These are phyloP conservation scores for Chionodraco myersi DNA, from an alignment of 2,113 vertebrate species.

Conservation along the genomic window DNA sequence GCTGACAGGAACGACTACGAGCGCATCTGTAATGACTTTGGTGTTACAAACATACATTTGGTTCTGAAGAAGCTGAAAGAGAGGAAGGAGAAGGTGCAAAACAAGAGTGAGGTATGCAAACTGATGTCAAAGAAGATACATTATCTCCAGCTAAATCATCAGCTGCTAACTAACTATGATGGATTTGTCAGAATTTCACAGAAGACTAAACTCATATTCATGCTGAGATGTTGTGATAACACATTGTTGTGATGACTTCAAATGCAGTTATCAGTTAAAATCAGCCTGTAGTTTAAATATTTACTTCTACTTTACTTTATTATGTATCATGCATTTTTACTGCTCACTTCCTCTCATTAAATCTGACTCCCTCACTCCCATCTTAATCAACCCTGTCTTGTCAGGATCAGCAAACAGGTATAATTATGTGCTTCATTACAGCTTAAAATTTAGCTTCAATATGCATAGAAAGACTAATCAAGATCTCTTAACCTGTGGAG, in stretches of 20 bases:
- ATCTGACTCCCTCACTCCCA: neutral
- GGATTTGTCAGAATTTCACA: neutral
- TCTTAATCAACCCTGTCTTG: neutral
- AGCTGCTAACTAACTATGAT: neutral
- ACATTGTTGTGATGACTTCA: neutral
- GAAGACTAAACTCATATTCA: neutral
- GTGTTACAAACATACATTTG: constrained; percentile 85
- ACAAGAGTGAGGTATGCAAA: constrained; percentile 80
- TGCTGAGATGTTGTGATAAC: neutral
- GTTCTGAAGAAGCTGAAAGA: constrained; percentile 86
- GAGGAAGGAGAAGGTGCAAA: constrained; percentile 75
- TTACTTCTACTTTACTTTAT: neutral
- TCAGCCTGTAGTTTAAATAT: neutral
- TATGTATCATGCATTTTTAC: neutral
- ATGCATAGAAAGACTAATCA: neutral
- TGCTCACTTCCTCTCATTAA: neutral
- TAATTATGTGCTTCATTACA: neutral
- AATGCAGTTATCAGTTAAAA: neutral
- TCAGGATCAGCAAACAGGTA: neutral
- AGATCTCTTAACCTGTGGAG: neutral
- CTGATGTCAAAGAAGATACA: neutral
- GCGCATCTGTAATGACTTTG: constrained; percentile 86
- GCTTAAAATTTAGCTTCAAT: constrained; percentile 2
- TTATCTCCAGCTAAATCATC: neutral
- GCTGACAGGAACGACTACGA: constrained; percentile 89